A percentile compares a stretch with the other conserved stretches of the same genome.
Conservation (phyloP, 2,888 invertebrate genomes). For the Myathropa florea region DNA sequence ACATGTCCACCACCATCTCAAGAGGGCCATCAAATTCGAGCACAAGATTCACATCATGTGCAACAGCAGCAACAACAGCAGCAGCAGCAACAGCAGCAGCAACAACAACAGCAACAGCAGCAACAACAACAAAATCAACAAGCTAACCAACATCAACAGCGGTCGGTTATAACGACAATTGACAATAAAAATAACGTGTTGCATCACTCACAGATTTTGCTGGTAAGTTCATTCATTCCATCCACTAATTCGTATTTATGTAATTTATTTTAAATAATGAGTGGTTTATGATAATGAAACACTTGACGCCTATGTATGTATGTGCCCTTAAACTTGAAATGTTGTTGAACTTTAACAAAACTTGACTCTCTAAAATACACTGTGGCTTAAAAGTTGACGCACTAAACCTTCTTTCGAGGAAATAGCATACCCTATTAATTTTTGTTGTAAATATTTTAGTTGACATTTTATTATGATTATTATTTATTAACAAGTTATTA, state of each 20-base stretch:
- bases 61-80: slow-evolving; percentile 75
- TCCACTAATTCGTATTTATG: not conserved
- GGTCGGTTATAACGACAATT: slow-evolving; percentile 76
- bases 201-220: slow-evolving; percentile 73
- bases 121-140: slow-evolving; percentile 77
- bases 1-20: slow-evolving; percentile 77
- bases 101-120: slow-evolving; percentile 75
- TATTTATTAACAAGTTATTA: too few relatives aligned
- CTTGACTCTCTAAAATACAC: not conserved
- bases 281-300: too few relatives aligned
- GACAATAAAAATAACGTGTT: slow-evolving; percentile 80
- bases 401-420: too few relatives aligned
- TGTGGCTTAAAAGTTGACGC: not conserved
- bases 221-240: slow-evolving; percentile 60
- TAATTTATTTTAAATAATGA: not conserved
- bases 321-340: not conserved
- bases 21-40: slow-evolving; percentile 72
- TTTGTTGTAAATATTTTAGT: not conserved
- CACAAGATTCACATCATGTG: slow-evolving; percentile 78
- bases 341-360: not conserved
- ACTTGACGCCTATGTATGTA: not conserved
- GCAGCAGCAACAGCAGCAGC: slow-evolving; percentile 75
- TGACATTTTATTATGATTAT: too few relatives aligned
- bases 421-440: not conserved
- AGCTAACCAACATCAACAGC: slow-evolving; percentile 71